Percentiles rank a stretch among this genome's conserved stretches.
Evolutionary conservation across 2,888 invertebrate species (phyloP).

Genomic region (Anodontia alba): DNA sequence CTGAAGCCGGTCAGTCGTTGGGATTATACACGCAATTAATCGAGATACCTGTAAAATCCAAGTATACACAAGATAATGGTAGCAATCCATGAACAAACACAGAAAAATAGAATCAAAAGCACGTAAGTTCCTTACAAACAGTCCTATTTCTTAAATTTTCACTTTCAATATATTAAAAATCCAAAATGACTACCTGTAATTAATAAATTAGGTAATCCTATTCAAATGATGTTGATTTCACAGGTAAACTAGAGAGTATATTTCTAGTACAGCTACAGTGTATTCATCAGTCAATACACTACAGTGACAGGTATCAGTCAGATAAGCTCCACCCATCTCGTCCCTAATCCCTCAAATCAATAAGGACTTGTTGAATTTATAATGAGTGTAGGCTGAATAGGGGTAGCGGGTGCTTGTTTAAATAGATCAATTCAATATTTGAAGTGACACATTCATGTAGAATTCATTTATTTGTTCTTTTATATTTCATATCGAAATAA

Average conservation of each 20-base stretch:
- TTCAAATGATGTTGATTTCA: constrained; percentile 5
- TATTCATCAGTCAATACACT: constrained; percentile 1
- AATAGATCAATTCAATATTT: constrained; percentile 10
- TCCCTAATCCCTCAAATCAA: constrained; percentile 14
- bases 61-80: constrained; percentile 8
- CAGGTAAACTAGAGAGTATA: background rate
- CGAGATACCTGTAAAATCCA: constrained; percentile 18
- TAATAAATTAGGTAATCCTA: constrained; percentile 15
- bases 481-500: too few species aligned
- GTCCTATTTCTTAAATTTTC: background rate
- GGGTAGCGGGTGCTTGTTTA: constrained; percentile 1
- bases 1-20: background rate
- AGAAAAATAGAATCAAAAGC: constrained; percentile 1
- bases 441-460: background rate
- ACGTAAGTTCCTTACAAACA: background rate
- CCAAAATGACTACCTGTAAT: constrained; percentile 5
- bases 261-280: background rate
- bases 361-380: background rate
- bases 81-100: constrained; percentile 9
- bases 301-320: constrained; percentile 10
- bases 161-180: background rate
- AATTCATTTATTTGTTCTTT: background rate
- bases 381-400: background rate
- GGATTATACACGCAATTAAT: constrained; percentile 19
- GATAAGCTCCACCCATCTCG: background rate